Evolutionary conservation across 1,140 invertebrate genomes (phyloP).

Genomic region (Psilanteris sp.): DNA sequence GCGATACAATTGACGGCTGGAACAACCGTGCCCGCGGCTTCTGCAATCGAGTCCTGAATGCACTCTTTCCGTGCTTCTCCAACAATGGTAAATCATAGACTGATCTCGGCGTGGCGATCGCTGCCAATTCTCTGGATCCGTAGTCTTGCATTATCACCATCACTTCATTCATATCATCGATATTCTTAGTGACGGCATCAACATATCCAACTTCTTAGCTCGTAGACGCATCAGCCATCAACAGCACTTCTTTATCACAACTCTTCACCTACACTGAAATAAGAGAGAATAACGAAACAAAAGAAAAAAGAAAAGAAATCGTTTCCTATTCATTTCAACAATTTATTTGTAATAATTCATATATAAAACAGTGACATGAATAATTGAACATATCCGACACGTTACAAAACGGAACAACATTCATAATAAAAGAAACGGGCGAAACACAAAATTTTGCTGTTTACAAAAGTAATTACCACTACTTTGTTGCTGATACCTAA

Average conservation of each 20-base stretch:
- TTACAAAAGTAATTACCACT: too few species aligned
- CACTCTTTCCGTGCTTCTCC: constrained; percentile 77
- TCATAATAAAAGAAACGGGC: too few species aligned
- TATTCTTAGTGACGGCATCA: constrained; percentile 43
- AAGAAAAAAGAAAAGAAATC: too few species aligned
- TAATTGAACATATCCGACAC: too few species aligned
- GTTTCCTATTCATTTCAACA: too few species aligned
- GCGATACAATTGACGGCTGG: constrained; percentile 74
- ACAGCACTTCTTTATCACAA: constrained; percentile 19
- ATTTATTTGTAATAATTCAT: too few species aligned
- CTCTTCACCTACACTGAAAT: constrained; percentile 2
- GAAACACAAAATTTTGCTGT: too few species aligned
- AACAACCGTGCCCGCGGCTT: constrained; percentile 78
- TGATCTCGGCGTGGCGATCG: constrained; percentile 52
- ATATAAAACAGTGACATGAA: too few species aligned
- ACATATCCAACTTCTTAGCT: constrained; percentile 40
- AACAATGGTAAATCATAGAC: constrained; percentile 79
- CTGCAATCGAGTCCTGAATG: constrained; percentile 78
- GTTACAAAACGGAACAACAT: too few species aligned
- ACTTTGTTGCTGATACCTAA: too few species aligned
- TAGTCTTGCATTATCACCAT: constrained; percentile 64
- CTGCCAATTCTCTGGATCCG: constrained; percentile 44
- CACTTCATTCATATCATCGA: constrained; percentile 62
- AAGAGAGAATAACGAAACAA: too few species aligned
- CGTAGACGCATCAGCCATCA: constrained; percentile 47